Evolutionary conservation across 1,140 invertebrate genomes (phyloP).

Genomic region (Pseudobourletiella spinata): DNA sequence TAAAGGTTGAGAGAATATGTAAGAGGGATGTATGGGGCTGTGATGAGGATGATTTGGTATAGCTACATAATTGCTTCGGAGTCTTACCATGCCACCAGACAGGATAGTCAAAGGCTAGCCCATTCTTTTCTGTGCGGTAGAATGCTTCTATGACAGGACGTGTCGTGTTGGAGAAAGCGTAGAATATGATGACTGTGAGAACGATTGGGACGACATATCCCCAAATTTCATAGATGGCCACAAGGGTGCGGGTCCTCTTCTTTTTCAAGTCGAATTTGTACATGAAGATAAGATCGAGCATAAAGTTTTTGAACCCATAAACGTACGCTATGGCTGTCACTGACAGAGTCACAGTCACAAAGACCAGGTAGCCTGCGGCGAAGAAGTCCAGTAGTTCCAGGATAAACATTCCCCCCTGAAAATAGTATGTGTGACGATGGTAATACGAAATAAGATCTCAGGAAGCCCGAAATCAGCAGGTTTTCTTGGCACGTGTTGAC

Average conservation of each 20-base stretch:
- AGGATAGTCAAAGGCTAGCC: too few species aligned
- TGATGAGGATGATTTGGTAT: too few species aligned
- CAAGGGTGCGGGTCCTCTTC: not conserved
- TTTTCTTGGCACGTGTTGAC: conserved; percentile 39
- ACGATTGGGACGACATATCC: not conserved
- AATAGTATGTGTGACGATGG: too few species aligned
- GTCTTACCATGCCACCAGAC: too few species aligned
- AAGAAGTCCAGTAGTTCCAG: conserved; percentile 75
- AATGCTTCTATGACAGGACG: too few species aligned
- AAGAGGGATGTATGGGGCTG: too few species aligned
- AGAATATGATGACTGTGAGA: not conserved
- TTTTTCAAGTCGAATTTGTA: conserved; percentile 49
- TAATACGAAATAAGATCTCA: too few species aligned
- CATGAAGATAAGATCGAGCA: conserved; percentile 69
- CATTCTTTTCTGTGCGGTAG: too few species aligned
- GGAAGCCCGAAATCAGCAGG: too few species aligned
- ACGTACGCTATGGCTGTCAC: conserved; percentile 60
- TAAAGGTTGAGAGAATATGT: too few species aligned
- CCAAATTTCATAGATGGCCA: not conserved
- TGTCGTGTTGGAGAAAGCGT: too few species aligned
- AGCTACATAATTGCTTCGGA: too few species aligned
- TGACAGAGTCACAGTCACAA: conserved; percentile 60
- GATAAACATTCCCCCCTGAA: conserved; percentile 59
- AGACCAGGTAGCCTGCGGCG: conserved; percentile 67
- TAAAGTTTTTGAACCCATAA: conserved; percentile 62